Evolutionary conservation across 2,797 vertebrate species (phyloP), one percentile per base, ranked within the genome.

Genomic region (Gallinago stenura): DNA sequence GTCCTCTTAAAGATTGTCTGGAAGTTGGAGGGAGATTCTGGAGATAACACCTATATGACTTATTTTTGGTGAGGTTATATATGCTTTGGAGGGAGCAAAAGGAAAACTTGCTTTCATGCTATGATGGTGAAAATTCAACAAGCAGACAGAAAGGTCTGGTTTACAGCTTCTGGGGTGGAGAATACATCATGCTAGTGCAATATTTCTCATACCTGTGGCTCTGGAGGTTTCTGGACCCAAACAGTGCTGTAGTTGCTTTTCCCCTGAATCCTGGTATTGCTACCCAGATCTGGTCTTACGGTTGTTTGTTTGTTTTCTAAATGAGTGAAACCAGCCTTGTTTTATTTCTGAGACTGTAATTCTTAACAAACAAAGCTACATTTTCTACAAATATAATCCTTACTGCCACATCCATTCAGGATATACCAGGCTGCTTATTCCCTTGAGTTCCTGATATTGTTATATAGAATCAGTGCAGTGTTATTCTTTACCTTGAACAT

Each of bases 401-500:
- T 69, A 31, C 48, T 93, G 83, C 64, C 54, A 19, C 57, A 69
- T 94, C 33, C 48, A 50, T 83, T 87, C 51, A 54, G 80, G 41
- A 37, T 70, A 43, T 13, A 72, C 26, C 25, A 48, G 58, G 33
- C 72, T 95, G 54, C 72, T 64, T 85, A 71, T 58, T 80, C 54
- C 64, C 64, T 58, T 21, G 50, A 83, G 81, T 56, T 92, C 30
- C 60, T 46, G 22, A 51, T 78, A 45, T 1, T 86, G 81, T 87
- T 70, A 6, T 21, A 30, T 82, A 57, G 56, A 73, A 76, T 91
- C 57, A 71, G 53, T 12, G 12, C 60, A 45, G 45, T 48, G 16
- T 89, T 90, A 28, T 39, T 91, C 75, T 89, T 92, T 81, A 94
- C 64, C 8, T 11, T 61, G 50, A 75, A 37, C 77, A 87, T 89